Conservation (phyloP, 2,113 vertebrate species). For the Callorhinus ursinus region DNA sequence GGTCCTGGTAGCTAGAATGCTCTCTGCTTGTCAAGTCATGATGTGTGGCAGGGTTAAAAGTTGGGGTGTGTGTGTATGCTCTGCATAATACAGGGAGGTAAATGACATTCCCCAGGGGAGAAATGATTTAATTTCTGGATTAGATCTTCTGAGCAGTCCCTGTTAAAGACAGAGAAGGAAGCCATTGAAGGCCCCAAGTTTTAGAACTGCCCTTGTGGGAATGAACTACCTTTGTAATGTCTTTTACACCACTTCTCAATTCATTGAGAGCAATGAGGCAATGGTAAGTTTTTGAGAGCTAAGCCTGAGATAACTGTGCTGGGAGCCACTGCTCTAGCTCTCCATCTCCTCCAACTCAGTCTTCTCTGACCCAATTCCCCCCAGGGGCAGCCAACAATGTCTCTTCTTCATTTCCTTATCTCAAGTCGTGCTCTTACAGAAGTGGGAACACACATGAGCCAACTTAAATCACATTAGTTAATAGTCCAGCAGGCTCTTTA, state of each 20-base stretch:
- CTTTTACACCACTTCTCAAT: not conserved
- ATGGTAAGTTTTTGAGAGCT: not conserved
- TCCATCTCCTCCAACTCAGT: not conserved
- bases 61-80: not conserved
- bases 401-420: not conserved
- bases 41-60: not conserved
- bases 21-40: not conserved
- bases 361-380: not conserved
- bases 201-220: not conserved
- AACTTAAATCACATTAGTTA: constrained; percentile 34
- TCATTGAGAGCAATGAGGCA: not conserved
- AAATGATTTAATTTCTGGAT: not conserved
- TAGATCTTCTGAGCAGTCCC: constrained; percentile 19
- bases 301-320: not conserved
- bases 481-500: not conserved
- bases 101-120: not conserved
- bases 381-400: not conserved
- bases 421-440: not conserved
- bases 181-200: not conserved
- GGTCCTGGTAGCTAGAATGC: not conserved
- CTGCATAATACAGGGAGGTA: not conserved
- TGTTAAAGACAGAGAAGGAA: not conserved
- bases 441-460: not conserved
- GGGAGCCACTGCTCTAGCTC: not conserved
- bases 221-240: not conserved